phyloP scores from a whole-genome alignment of 2,797 vertebrate genomes.

The Galago senegalensis region DNA sequence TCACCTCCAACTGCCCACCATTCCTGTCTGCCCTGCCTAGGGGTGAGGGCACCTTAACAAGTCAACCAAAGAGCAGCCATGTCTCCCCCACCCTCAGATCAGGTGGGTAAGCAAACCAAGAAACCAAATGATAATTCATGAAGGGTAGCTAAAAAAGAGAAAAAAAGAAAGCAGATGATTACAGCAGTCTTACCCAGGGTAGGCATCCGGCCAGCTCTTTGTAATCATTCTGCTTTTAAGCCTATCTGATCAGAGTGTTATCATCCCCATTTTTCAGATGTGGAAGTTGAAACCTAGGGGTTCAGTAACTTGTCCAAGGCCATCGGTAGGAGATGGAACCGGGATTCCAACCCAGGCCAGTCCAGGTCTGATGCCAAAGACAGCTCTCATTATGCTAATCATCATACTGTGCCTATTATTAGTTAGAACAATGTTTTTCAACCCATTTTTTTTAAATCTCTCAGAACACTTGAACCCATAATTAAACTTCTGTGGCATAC shows the following conservation, averaged over 20 bases:
- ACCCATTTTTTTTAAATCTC: no score
- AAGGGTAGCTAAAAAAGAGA: background rate
- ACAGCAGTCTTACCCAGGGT: background rate
- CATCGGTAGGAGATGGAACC: background rate
- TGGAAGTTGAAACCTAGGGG: background rate
- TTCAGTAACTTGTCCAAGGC: background rate
- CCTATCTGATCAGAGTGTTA: background rate
- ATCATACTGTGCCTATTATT: background rate
- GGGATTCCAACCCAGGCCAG: fast-evolving
- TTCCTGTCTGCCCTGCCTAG: background rate
- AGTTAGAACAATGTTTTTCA: no score
- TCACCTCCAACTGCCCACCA: background rate
- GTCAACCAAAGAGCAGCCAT: background rate
- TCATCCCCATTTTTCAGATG: background rate
- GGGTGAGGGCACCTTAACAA: background rate
- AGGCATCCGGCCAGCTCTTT: background rate
- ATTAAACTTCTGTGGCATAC: no score
- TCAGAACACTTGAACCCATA: no score
- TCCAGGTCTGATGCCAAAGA: slow-evolving; percentile 29
- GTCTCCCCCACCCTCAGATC: background rate
- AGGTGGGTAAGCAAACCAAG: background rate
- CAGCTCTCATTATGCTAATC: background rate
- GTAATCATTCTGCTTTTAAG: background rate
- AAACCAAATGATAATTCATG: background rate
- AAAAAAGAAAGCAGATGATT: background rate